Base-by-base conservation (phyloP, 2,113 vertebrate genomes). In the Platysteira castanea region DNA sequence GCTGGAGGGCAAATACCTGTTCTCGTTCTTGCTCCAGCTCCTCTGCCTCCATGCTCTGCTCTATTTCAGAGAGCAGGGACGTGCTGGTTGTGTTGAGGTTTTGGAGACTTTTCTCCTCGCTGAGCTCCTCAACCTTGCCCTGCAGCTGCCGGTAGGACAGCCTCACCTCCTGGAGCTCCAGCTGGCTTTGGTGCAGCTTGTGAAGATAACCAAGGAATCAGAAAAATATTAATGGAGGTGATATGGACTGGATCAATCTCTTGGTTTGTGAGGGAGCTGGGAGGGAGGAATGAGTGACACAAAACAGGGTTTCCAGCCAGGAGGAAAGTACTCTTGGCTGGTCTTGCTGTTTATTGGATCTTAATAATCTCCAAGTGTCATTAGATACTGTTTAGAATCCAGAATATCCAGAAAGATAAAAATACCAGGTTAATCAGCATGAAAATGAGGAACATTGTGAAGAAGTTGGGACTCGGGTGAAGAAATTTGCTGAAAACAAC, bases 31-130 rank as follows among this genome's bases (percentile, higher is more conserved):
- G 99, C 96, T 99, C 99, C 95, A 99, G 98, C 95, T 99, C 99
- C 97, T 99, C 99, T 26, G 99, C 99, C 96, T 99, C 99, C 99
- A 99, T 99, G 97, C 99, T 99, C 97, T 99, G 99, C 69, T 99
- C 99, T 13, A 99, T 99, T 97, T 99, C 99, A 19, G 99, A 99
- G 87, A 99, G 98, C 76, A 99, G 98, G 61, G 99, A 99, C 2
- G 98, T 98, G 27, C 98, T 98, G 97, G 98, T 98, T 28, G 99
- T 97, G 13, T 98, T 98, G 49, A 99, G 98, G 84, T 98, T 97
- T 53, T 99, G 99, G 52, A 99, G 98, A 93, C 98, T 99, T 95
- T 98, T 97, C 94, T 99, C 99, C 68, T 99, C 99, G 0, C 97
- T 98, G 96, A 99, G 98, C 96, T 99, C 99, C 60, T 99, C 99